Percentiles rank a stretch among this genome's conserved stretches.
phyloP scores from a whole-genome alignment of 64 coral and sea anemone species.

The Montipora sp. region DNA sequence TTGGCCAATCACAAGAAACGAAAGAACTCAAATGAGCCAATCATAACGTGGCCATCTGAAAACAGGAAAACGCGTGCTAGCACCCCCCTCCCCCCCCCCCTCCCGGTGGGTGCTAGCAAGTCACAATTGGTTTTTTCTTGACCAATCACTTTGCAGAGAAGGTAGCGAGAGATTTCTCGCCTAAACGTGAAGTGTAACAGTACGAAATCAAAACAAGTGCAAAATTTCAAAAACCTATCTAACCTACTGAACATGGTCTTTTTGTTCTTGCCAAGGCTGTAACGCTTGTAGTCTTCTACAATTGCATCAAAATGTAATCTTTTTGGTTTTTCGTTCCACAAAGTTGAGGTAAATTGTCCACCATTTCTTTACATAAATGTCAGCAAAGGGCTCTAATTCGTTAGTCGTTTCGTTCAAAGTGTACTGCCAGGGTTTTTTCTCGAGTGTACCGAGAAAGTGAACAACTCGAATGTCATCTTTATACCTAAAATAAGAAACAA shows the following conservation, averaged over 20 bases:
- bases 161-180: too few relatives aligned
- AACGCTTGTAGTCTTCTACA: conserved; percentile 39
- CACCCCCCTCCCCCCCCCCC: too few relatives aligned
- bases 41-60: not conserved
- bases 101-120: too few relatives aligned
- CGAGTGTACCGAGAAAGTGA: conserved; percentile 5
- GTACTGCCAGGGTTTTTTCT: not conserved
- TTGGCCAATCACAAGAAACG: not conserved
- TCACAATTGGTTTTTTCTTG: not conserved
- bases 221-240: not conserved
- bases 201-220: too few relatives aligned
- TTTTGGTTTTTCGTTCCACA: not conserved
- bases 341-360: not conserved
- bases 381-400: not conserved
- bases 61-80: not conserved
- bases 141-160: not conserved
- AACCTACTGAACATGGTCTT: conserved; percentile 22
- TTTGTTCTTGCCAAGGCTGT: conserved; percentile 59
- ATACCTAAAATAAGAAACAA: not conserved
- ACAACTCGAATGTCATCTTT: not conserved
- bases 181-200: not conserved
- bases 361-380: not conserved
- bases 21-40: not conserved
- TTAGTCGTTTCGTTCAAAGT: not conserved
- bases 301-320: too few relatives aligned